These are phyloP conservation scores for Ormyrus nitidulus DNA, from an alignment of 2,888 invertebrate species.

Conservation along the genomic window DNA sequence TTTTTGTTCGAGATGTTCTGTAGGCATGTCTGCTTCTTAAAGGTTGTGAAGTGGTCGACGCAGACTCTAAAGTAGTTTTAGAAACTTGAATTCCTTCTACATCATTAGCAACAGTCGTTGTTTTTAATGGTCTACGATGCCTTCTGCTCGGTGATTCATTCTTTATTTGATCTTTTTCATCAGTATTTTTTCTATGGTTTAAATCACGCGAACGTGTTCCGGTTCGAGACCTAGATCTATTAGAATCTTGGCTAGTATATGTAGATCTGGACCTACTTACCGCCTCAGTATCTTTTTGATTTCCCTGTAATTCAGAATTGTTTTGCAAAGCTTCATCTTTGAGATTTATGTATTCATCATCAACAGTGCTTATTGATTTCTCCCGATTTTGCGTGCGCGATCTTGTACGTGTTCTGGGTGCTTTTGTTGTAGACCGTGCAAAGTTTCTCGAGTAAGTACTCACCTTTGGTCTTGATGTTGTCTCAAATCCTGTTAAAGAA, in stretches of 20 bases:
- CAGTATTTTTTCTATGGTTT: constrained; percentile 13
- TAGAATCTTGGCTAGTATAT: constrained; percentile 58
- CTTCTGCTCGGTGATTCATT: constrained; percentile 37
- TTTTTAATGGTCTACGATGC: constrained; percentile 49
- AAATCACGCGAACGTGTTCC: constrained; percentile 32
- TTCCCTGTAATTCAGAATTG: constrained; percentile 53
- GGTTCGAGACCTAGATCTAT: constrained; percentile 54
- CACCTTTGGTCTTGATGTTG: constrained; percentile 69
- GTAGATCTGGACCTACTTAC: constrained; percentile 57
- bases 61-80: constrained; percentile 18
- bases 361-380: constrained; percentile 59
- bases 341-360: constrained; percentile 52
- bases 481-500: constrained; percentile 62
- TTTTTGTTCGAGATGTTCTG: constrained; percentile 38
- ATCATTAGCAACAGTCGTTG: constrained; percentile 29
- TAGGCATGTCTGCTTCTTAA: constrained; percentile 24
- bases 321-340: constrained; percentile 53
- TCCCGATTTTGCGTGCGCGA: constrained; percentile 66
- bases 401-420: constrained; percentile 57
- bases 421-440: constrained; percentile 68
- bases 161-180: constrained; percentile 23
- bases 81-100: constrained; percentile 20
- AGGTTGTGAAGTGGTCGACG: not conserved
- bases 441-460: constrained; percentile 72
- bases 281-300: constrained; percentile 42